These are phyloP conservation scores for Argentina silus DNA, from an alignment of 2,797 vertebrate genomes.

Conservation along the genomic window DNA sequence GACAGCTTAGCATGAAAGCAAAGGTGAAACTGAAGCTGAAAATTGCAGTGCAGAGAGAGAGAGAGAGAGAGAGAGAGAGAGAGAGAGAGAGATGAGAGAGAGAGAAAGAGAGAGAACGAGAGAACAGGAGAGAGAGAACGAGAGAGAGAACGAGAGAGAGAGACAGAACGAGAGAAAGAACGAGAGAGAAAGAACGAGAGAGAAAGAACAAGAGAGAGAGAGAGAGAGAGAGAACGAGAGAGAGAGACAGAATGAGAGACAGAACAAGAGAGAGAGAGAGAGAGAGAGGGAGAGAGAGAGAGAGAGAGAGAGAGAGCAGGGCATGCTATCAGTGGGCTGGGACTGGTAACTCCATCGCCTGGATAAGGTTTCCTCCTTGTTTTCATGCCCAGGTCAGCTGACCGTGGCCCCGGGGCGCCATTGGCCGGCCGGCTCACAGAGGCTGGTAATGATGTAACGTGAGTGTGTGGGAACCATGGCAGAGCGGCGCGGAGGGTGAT, in stretches of 20 bases:
- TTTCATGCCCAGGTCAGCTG: constrained; percentile 94
- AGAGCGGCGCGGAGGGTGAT: constrained; percentile 78
- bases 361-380: constrained; percentile 89
- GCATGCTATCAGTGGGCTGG: constrained; percentile 92
- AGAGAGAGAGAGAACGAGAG: constrained; percentile 56
- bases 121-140: no score
- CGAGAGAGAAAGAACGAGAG: no score
- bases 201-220: no score
- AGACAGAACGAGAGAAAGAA: no score
- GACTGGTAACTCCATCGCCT: constrained; percentile 91
- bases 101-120: no score
- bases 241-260: constrained; percentile 79
- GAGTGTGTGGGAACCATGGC: constrained; percentile 99
- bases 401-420: constrained; percentile 74
- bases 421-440: constrained; percentile 87
- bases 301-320: constrained; percentile 79
- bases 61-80: constrained; percentile 13
- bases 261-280: constrained; percentile 76
- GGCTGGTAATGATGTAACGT: constrained; percentile 99
- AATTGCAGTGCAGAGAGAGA: constrained; percentile 92
- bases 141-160: no score
- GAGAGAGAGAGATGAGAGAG: no score
- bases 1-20: constrained; percentile 93
- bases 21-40: constrained; percentile 98
- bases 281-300: constrained; percentile 81